phyloP scores from a whole-genome alignment of 2,888 invertebrate species.

The Odontomyia ornata region DNA sequence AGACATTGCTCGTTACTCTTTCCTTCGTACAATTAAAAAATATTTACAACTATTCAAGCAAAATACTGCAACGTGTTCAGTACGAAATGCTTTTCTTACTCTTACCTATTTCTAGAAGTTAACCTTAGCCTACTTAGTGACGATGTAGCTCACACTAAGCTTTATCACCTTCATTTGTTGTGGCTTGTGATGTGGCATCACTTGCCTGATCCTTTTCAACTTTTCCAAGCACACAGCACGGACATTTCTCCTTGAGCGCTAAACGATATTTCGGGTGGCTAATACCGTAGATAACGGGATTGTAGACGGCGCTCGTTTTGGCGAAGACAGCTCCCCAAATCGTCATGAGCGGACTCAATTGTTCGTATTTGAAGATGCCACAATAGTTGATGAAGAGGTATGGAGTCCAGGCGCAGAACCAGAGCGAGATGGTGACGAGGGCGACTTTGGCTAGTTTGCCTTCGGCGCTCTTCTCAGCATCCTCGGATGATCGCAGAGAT shows the following conservation, averaged over 20 bases:
- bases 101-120: not conserved
- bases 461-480: constrained; percentile 81
- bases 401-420: constrained; percentile 94
- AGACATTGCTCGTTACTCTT: not conserved
- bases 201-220: constrained; percentile 60
- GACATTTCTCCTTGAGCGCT: constrained; percentile 80
- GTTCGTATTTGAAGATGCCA: constrained; percentile 79
- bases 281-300: constrained; percentile 90
- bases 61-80: not conserved
- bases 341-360: constrained; percentile 80
- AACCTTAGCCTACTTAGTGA: not conserved
- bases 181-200: constrained; percentile 61
- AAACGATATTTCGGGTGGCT: constrained; percentile 84
- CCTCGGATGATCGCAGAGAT: constrained; percentile 81
- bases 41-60: not conserved
- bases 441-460: constrained; percentile 90
- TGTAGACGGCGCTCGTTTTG: constrained; percentile 90
- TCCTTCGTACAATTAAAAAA: not conserved
- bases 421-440: constrained; percentile 86
- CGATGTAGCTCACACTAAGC: constrained; percentile 54
- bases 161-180: constrained; percentile 59
- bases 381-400: constrained; percentile 84
- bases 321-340: constrained; percentile 93
- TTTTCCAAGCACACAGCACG: constrained; percentile 65
- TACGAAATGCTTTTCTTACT: not conserved